A percentile compares a stretch with the other conserved stretches of the same genome.
These are phyloP conservation scores for Ceyx margarethae DNA, from an alignment of 2,113 vertebrate species.

Conservation along the genomic window DNA sequence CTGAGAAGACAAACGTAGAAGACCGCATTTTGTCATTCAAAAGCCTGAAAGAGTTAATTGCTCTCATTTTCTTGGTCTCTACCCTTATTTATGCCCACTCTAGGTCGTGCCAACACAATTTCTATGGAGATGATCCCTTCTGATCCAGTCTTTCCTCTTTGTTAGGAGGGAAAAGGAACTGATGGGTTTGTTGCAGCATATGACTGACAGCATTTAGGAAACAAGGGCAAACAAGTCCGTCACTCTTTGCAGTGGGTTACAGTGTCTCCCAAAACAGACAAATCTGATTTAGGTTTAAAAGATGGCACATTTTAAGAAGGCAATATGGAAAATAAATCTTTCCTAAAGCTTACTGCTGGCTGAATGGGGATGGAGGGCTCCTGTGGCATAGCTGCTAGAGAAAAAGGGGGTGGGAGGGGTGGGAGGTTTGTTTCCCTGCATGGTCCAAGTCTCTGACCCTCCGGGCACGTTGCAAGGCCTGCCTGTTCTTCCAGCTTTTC, in stretches of 20 bases:
- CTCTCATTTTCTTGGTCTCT: constrained; percentile 39
- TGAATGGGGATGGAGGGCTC: not conserved
- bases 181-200: not conserved
- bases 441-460: not conserved
- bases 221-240: not conserved
- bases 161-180: constrained; percentile 40
- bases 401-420: not conserved
- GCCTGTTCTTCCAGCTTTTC: not conserved
- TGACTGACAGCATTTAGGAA: not conserved
- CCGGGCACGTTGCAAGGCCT: not conserved
- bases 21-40: not conserved
- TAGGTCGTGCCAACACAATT: constrained; percentile 65
- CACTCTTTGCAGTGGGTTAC: not conserved
- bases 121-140: constrained; percentile 71
- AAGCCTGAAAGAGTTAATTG: constrained; percentile 56
- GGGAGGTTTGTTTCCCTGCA: not conserved
- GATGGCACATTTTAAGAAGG: not conserved
- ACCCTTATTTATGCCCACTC: constrained; percentile 68
- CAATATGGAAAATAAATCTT: not conserved
- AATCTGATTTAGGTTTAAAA: not conserved
- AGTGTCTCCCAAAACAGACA: not conserved
- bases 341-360: not conserved
- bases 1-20: not conserved
- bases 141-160: constrained; percentile 66
- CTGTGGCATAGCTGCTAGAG: not conserved